These are phyloP conservation scores for Tachycineta bicolor DNA, from an alignment of 2,113 vertebrate genomes.

Conservation along the genomic window DNA sequence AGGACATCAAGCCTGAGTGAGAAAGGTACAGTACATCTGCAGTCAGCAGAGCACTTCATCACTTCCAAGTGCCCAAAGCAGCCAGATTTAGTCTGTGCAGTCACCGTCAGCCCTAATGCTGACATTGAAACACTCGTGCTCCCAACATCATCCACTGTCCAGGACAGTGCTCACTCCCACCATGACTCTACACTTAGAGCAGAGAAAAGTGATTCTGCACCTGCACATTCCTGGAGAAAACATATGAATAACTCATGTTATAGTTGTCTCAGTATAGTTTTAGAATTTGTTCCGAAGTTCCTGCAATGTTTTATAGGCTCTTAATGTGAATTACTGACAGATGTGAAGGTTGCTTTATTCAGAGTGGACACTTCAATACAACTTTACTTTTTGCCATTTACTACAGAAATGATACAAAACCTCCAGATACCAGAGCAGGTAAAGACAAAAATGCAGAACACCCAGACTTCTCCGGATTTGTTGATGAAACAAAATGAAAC, in stretches of 20 bases:
- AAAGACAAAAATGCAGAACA: neutral
- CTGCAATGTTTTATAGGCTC: neutral
- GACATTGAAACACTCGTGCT: neutral
- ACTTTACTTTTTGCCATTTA: neutral
- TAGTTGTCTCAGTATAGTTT: neutral
- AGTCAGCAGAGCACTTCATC: neutral
- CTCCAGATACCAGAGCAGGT: slow-evolving; percentile 29
- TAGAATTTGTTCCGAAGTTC: neutral
- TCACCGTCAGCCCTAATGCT: neutral
- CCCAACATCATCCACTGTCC: neutral
- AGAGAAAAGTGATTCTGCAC: neutral
- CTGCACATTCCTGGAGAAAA: neutral
- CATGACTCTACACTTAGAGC: neutral
- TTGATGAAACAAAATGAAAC: neutral
- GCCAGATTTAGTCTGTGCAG: slow-evolving; percentile 13
- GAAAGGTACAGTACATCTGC: neutral
- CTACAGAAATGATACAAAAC: neutral
- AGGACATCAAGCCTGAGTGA: neutral
- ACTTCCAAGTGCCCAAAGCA: neutral
- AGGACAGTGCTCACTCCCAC: neutral
- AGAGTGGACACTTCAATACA: neutral
- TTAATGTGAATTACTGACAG: neutral
- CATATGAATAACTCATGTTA: neutral
- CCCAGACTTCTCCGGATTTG: neutral
- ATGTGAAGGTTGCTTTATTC: slow-evolving; percentile 19